These are phyloP conservation scores for Rhadina sibilatrix DNA, from an alignment of 2,113 vertebrate genomes.

Conservation along the genomic window DNA sequence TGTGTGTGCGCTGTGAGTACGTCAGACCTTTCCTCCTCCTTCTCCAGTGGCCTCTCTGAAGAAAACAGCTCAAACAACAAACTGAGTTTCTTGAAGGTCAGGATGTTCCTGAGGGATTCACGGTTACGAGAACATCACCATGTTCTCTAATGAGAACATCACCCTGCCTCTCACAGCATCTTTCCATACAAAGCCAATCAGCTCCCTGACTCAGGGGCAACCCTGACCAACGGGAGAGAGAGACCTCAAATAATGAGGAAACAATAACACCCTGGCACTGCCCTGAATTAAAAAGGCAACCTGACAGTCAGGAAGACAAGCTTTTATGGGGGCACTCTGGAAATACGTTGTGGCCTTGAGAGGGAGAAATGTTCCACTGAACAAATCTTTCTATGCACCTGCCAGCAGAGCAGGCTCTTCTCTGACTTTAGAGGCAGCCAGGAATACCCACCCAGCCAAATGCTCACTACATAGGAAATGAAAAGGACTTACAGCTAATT, in stretches of 20 bases:
- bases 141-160: background rate
- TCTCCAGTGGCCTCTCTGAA: background rate
- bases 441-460: background rate
- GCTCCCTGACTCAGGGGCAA: background rate
- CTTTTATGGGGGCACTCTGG: background rate
- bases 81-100: background rate
- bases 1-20: accelerated
- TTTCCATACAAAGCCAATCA: accelerated
- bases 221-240: background rate
- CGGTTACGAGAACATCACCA: background rate
- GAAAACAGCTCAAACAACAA: background rate
- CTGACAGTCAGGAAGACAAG: background rate
- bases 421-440: background rate
- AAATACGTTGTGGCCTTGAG: background rate
- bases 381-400: background rate
- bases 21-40: accelerated
- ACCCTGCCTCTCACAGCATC: background rate
- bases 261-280: background rate
- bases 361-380: background rate
- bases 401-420: background rate
- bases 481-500: background rate
- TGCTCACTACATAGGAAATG: background rate
- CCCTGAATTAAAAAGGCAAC: background rate
- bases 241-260: background rate
- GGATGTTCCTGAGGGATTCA: background rate